Evolutionary conservation across 2,113 vertebrate species (phyloP).

Genomic region (Pandion haliaetus): DNA sequence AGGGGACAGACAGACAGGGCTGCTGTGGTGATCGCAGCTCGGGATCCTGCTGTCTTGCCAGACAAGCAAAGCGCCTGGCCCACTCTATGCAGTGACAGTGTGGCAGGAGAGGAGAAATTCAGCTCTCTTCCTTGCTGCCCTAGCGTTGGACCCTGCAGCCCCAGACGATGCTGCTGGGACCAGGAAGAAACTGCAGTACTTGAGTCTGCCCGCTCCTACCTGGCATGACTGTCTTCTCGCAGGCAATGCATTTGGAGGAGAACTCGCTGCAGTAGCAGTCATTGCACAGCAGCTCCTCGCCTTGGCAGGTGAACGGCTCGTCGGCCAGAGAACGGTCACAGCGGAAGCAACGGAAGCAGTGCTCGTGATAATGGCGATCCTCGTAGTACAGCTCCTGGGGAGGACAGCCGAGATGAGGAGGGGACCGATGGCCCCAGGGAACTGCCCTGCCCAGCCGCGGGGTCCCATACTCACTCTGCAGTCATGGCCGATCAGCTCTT

Average conservation of each 20-base stretch:
- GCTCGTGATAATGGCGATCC: conserved; percentile 94
- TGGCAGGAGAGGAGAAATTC: not conserved
- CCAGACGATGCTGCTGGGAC: fast-evolving
- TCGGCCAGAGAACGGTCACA: conserved; percentile 93
- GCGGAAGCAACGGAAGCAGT: conserved; percentile 97
- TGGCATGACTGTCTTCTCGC: conserved; percentile 96
- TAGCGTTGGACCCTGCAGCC: not conserved
- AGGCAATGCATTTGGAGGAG: conserved; percentile 94
- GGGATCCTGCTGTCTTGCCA: not conserved
- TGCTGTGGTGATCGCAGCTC: not conserved
- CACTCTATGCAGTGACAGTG: not conserved
- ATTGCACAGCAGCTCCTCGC: conserved; percentile 90
- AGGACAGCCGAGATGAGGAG: not conserved
- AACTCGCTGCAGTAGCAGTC: conserved; percentile 98
- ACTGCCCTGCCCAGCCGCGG: fast-evolving
- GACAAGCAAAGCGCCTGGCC: not conserved
- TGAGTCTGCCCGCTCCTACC: conserved; percentile 59
- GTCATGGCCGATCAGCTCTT: conserved; percentile 95
- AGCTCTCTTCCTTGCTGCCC: not conserved
- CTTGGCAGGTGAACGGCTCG: conserved; percentile 96
- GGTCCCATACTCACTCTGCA: conserved; percentile 81
- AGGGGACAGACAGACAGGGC: not conserved
- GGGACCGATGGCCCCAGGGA: fast-evolving
- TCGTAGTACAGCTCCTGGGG: conserved; percentile 95
- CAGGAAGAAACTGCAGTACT: not conserved